Evolutionary conservation across 1,140 invertebrate species (phyloP).

Genomic region (Meloidogyne chitwoodi): DNA sequence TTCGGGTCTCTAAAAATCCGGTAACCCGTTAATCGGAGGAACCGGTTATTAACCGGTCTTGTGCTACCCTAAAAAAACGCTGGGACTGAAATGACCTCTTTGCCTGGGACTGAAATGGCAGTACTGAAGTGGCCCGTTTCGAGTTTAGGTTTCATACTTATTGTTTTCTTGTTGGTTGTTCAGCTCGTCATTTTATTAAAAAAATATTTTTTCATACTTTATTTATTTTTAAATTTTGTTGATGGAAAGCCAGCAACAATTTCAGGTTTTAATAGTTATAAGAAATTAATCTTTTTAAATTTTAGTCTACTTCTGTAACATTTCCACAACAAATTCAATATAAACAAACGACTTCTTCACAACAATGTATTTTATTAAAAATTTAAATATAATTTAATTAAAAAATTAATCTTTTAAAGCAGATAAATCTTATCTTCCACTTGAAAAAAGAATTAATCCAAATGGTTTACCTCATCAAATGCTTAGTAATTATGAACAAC

Average conservation of each 20-base stretch:
- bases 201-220: no score
- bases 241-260: not conserved
- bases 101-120: no score
- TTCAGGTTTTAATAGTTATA: not conserved
- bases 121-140: no score
- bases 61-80: no score
- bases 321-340: not conserved
- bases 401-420: not conserved
- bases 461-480: constrained; percentile 5
- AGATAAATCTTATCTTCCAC: not conserved
- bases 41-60: no score
- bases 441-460: constrained; percentile 7
- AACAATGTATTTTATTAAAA: not conserved
- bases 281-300: not conserved
- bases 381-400: not conserved
- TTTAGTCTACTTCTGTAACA: not conserved
- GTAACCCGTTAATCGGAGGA: no score
- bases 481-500: not conserved
- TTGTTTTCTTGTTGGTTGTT: no score
- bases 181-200: no score
- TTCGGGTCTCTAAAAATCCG: no score
- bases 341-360: not conserved
- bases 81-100: no score
- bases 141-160: no score
- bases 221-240: no score